Evolutionary conservation across 2,888 invertebrate genomes (phyloP).

Genomic region (Parascotia fuliginaria): DNA sequence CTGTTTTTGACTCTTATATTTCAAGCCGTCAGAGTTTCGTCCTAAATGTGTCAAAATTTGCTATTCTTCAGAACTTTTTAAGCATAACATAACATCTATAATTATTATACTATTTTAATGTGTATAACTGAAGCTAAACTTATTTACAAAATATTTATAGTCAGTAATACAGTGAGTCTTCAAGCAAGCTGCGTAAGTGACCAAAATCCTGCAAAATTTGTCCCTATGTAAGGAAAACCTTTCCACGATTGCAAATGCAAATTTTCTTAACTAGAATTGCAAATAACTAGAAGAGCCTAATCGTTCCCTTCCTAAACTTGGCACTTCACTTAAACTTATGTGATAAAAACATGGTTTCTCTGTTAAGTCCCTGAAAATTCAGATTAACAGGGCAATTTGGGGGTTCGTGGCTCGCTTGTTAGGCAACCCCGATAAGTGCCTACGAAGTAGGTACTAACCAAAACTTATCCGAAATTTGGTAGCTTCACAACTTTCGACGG

Average conservation of each 20-base stretch:
- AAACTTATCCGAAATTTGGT: constrained; percentile 34
- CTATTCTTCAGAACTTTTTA: too few relatives aligned
- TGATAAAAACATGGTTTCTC: constrained; percentile 39
- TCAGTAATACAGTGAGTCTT: too few relatives aligned
- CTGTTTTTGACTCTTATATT: too few relatives aligned
- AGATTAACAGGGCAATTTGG: constrained; percentile 38
- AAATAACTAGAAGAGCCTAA: constrained; percentile 34
- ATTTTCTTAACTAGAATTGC: too few relatives aligned
- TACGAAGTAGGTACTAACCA: constrained; percentile 28
- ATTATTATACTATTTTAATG: too few relatives aligned
- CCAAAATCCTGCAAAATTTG: constrained; percentile 25
- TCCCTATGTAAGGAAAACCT: constrained; percentile 35
- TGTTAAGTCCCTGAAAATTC: constrained; percentile 35
- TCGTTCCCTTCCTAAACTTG: constrained; percentile 32
- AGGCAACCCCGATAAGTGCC: constrained; percentile 24
- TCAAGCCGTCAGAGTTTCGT: too few relatives aligned
- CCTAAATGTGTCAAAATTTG: too few relatives aligned
- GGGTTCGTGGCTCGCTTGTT: constrained; percentile 28
- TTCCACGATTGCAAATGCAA: constrained; percentile 39
- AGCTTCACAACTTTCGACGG: constrained; percentile 16
- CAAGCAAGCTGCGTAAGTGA: too few relatives aligned
- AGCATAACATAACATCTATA: too few relatives aligned
- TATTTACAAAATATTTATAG: too few relatives aligned
- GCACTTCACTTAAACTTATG: constrained; percentile 37
- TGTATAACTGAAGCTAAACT: too few relatives aligned